These are phyloP conservation scores for Apamea sordens DNA, from an alignment of 2,888 invertebrate genomes.

Conservation along the genomic window DNA sequence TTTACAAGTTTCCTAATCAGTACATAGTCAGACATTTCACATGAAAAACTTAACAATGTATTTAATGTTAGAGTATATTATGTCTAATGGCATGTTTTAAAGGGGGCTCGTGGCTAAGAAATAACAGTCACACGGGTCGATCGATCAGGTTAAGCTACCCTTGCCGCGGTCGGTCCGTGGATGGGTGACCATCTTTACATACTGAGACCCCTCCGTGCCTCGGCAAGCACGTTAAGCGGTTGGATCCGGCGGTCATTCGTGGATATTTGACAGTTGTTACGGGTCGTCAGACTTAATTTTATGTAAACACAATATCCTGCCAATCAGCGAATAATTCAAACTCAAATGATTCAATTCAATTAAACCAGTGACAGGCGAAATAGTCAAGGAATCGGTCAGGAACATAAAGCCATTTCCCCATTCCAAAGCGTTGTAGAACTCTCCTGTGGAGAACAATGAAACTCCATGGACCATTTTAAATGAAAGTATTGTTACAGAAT, in stretches of 20 bases:
- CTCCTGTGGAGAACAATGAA: not conserved
- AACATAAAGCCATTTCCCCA: not conserved
- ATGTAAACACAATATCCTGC: not conserved
- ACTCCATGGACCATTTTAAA: not conserved
- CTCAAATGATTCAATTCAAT: not conserved
- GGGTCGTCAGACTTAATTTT: not conserved
- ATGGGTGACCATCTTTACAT: too few species aligned
- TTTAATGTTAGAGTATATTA: too few species aligned
- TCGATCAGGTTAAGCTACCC: too few species aligned
- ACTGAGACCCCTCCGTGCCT: too few species aligned
- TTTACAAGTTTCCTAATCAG: not conserved
- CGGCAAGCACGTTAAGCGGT: too few species aligned
- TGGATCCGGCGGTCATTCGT: too few species aligned
- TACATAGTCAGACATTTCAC: not conserved
- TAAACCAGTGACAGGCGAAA: not conserved
- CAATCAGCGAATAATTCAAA: not conserved
- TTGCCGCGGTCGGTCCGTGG: too few species aligned
- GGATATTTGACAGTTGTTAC: not conserved
- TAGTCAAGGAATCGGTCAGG: not conserved
- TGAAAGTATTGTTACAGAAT: not conserved
- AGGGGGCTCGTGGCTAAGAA: too few species aligned
- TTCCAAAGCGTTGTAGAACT: not conserved
- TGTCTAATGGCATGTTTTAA: too few species aligned
- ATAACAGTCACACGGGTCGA: too few species aligned
- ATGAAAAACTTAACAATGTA: not conserved